phyloP scores from a whole-genome alignment of 2,888 invertebrate species.

The Acronicta leporina region DNA sequence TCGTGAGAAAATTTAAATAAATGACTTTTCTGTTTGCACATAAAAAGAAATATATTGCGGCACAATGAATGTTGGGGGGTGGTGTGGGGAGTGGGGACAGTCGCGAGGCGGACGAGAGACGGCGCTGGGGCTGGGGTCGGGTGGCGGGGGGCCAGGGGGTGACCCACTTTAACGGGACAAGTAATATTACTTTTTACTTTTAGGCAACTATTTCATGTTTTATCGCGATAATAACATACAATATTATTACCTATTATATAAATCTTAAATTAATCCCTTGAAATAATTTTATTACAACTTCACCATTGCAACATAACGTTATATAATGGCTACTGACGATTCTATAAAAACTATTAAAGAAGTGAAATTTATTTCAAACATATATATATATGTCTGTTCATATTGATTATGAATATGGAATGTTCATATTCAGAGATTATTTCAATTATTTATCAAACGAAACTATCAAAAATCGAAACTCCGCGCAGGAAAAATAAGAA shows the following conservation, averaged over 20 bases:
- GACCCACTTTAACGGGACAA: slow-evolving; percentile 89
- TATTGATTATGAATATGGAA: slow-evolving; percentile 1
- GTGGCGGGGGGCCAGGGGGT: slow-evolving; percentile 76
- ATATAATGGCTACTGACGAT: slow-evolving; percentile 1
- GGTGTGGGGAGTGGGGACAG: slow-evolving; percentile 79
- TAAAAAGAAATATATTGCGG: slow-evolving; percentile 90
- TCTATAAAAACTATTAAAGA: no score
- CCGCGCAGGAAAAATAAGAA: slow-evolving; percentile 64
- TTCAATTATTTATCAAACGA: slow-evolving; percentile 42
- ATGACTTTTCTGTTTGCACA: slow-evolving; percentile 90
- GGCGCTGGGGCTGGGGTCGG: slow-evolving; percentile 64
- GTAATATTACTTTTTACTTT: slow-evolving; percentile 90
- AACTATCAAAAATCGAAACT: slow-evolving; percentile 57
- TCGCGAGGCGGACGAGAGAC: slow-evolving; percentile 80
- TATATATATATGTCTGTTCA: no score
- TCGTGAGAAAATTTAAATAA: slow-evolving; percentile 90
- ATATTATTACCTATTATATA: slow-evolving; percentile 65
- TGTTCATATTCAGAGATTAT: slow-evolving; percentile 16
- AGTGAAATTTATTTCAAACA: no score
- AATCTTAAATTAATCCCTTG: slow-evolving; percentile 63
- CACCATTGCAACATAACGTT: slow-evolving; percentile 6
- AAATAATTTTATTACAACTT: slow-evolving; percentile 52
- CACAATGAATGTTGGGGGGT: slow-evolving; percentile 88
- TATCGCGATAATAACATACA: slow-evolving; percentile 85
- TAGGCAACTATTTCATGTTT: slow-evolving; percentile 89